Base-by-base conservation (phyloP, 2,113 vertebrate genomes). In the Clarias batrachus region DNA sequence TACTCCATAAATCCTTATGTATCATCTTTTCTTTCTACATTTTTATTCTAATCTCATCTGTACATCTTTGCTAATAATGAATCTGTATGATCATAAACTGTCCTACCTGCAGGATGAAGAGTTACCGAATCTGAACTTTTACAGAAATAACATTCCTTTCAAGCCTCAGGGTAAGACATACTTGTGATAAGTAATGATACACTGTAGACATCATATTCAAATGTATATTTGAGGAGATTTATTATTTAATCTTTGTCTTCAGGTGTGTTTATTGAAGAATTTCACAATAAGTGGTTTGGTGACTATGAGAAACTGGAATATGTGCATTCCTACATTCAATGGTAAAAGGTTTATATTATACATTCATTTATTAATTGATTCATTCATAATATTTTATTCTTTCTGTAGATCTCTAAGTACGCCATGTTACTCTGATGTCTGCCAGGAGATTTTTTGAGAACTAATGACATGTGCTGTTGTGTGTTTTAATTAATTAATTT, bases 291-390 rank as follows among this genome's bases (percentile, higher is more conserved):
- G 0, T 98, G 97, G 97, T 79, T 0, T 25, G 60, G 90, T 8
- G n/a, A 95, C 0, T 97, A 97, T 68, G 60, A 83, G 0, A 52
- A 0, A 0, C 93, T 99, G 88, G 98, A 99, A 89, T 3, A 84
- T 71, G 95, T 96, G 16, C 97, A 99, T 85, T 95, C 94, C 0
- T 99, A 95, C 88, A 98, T 99, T 91, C 97, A 99, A n/a, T 99
- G 97, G 98, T 98, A 94, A 96, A 90, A 59, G 57, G 13, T 1
- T 63, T n/a, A 48, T 48, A 48, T 48, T 8, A 8, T 48, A 48
- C 48, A 48, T 48, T 48, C 7, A 41, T 41, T 41, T 5, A 41
- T 41, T 41, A 3, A 41, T 41, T 41, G 41, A 41, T 41, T 41
- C 41, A 41, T 41, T 3, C 7, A 7, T 0, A 48, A 48, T 48